Base-by-base conservation (phyloP, 1,140 invertebrate species). In the Branchinecta lynchi region DNA sequence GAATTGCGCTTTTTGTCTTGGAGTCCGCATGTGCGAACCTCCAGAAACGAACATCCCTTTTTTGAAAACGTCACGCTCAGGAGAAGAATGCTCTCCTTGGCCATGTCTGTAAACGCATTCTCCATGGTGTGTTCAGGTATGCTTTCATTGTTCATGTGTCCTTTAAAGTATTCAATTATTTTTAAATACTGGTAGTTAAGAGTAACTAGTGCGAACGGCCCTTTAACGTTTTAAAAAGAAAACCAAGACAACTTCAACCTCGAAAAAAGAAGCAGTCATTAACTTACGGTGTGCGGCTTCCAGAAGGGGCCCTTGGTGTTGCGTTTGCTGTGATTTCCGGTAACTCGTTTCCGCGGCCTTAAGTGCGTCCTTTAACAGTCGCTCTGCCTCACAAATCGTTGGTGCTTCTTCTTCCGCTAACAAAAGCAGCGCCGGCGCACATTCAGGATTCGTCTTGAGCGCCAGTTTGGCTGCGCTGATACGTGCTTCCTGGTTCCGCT, bases 381-480 rank as follows among this genome's bases (percentile, higher is more conserved):
- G 89, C 78, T 95, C 92, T 7, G 87, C 87, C 79, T 98, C 93
- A 43, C 86, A 73, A 70, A 98, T 93, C 8, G 91, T 95, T 70
- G 89, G 88, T 44, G 92, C 89, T 78, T 97, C 94, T 79, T 99
- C 96, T 80, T 98, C 96, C 0, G 94, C 95, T 45, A 99, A 81
- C 68, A 98, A 81, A 76, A 98, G 94, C 76, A 96, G 89, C 43
- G 96, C 96, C 43, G 95, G 89, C 0, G 93, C 92, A 82, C 95
- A 98, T 77, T 98, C 94, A 0, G 90, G 80, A 79, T 96, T 96
- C 70, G 86, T 87, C 76, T 92, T 89, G 12, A 98, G 79, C 3
- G 95, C 94, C 76, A 86, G 89, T 75, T 93, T 88, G 0, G 95
- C 95, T 32, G 90, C 89, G 80, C 93, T 92, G 65, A 98, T 92